Evolutionary conservation across 2,888 invertebrate species (phyloP).

Genomic region (Ganaspis brasiliensis): DNA sequence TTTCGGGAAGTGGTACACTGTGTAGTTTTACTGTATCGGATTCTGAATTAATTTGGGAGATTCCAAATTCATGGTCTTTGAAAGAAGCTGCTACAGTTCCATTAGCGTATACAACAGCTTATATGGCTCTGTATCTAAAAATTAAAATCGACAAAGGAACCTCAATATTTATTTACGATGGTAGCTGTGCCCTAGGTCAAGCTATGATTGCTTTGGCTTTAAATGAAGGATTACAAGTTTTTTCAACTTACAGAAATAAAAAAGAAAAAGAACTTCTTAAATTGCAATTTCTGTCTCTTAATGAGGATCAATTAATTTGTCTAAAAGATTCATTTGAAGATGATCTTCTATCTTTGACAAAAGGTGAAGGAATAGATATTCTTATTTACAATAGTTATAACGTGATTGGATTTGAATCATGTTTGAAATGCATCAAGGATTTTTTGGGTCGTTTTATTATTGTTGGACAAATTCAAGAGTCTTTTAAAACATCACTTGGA

Average conservation of each 20-base stretch:
- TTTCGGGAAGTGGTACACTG: conserved; percentile 76
- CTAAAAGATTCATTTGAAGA: conserved; percentile 87
- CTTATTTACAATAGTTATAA: conserved; percentile 83
- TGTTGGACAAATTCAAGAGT: conserved; percentile 79
- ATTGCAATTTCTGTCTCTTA: conserved; percentile 81
- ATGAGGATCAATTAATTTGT: conserved; percentile 83
- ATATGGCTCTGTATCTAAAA: conserved; percentile 83
- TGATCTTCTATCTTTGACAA: conserved; percentile 84
- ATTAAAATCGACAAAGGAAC: conserved; percentile 82
- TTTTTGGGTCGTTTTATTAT: conserved; percentile 82
- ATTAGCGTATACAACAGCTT: conserved; percentile 84
- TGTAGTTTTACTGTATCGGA: conserved; percentile 82
- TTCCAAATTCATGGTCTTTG: conserved; percentile 85
- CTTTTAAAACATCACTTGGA: conserved; percentile 81
- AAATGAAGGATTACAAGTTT: conserved; percentile 83
- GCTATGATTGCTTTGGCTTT: conserved; percentile 63
- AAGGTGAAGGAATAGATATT: conserved; percentile 83
- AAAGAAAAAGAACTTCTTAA: conserved; percentile 83
- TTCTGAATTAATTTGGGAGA: conserved; percentile 81
- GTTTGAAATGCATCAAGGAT: conserved; percentile 81
- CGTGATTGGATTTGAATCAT: conserved; percentile 83
- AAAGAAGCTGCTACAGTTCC: conserved; percentile 86
- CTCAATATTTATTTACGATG: conserved; percentile 78
- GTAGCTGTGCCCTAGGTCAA: conserved; percentile 62
- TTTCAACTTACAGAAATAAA: conserved; percentile 83